Evolutionary conservation across 2,888 invertebrate species (phyloP).

Genomic region (Agrilus biguttatus): DNA sequence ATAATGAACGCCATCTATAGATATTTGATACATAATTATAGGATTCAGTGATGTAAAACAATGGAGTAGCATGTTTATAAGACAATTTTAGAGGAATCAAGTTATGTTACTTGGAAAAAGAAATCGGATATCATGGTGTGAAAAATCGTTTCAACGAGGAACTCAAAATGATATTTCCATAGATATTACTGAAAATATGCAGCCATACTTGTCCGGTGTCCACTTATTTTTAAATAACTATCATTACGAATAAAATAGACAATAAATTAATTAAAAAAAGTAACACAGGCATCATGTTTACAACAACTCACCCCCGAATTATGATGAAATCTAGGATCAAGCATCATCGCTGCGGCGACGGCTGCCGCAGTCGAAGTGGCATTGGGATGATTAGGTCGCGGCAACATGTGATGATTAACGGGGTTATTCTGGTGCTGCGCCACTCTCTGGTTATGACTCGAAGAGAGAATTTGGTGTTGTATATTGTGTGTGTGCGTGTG

Average conservation of each 20-base stretch:
- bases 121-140: too few relatives aligned
- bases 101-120: too few relatives aligned
- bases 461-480: conserved; percentile 27
- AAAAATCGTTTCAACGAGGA: too few relatives aligned
- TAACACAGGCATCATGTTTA: not conserved
- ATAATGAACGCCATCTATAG: too few relatives aligned
- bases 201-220: too few relatives aligned
- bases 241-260: not conserved
- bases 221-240: too few relatives aligned
- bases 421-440: conserved; percentile 25
- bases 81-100: too few relatives aligned
- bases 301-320: conserved; percentile 26
- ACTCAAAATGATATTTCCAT: too few relatives aligned
- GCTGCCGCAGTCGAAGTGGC: conserved; percentile 32
- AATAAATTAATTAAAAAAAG: not conserved
- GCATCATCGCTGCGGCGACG: conserved; percentile 35
- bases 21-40: too few relatives aligned
- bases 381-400: conserved; percentile 25
- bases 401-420: conserved; percentile 28
- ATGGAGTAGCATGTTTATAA: too few relatives aligned
- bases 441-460: conserved; percentile 22
- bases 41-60: too few relatives aligned
- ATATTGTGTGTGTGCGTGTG: conserved; percentile 28
- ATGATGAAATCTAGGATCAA: conserved; percentile 34
- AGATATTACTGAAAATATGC: too few relatives aligned